Evolutionary conservation across 2,113 vertebrate species (phyloP).

Genomic region (Phoxinus phoxinus): DNA sequence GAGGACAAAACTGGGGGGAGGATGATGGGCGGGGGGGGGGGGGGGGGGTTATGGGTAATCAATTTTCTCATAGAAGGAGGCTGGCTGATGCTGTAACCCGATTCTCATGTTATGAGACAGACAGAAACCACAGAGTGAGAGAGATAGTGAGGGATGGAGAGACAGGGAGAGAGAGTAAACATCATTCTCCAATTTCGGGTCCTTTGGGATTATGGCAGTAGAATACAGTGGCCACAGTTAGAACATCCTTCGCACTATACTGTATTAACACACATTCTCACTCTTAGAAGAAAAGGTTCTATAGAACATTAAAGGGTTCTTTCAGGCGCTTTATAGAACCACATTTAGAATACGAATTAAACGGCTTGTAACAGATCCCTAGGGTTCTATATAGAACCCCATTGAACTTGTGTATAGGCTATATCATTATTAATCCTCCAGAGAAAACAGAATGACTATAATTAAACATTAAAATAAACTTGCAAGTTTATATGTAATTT

Average conservation of each 20-base stretch:
- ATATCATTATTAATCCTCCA: not conserved
- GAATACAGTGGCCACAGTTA: slow-evolving; percentile 34
- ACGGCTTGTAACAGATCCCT: too few species aligned
- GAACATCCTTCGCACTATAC: not conserved
- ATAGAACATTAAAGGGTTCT: too few species aligned
- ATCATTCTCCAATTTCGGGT: slow-evolving; percentile 53
- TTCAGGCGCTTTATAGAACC: too few species aligned
- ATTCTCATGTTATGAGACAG: slow-evolving; percentile 64
- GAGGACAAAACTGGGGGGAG: slow-evolving; percentile 3
- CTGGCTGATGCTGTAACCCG: slow-evolving; percentile 69
- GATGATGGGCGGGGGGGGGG: slow-evolving; percentile 61
- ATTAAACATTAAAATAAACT: not conserved
- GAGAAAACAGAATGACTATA: not conserved
- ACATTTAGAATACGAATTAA: too few species aligned
- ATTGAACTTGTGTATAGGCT: not conserved
- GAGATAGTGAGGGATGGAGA: slow-evolving; percentile 24
- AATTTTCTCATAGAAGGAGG: slow-evolving; percentile 67
- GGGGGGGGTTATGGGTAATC: slow-evolving; percentile 68
- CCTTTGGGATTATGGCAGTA: slow-evolving; percentile 52
- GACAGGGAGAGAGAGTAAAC: slow-evolving; percentile 55
- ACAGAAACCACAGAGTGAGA: slow-evolving; percentile 44
- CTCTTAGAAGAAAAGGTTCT: not conserved
- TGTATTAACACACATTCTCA: not conserved
- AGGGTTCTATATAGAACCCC: too few species aligned
- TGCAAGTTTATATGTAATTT: not conserved